Evolutionary conservation across 2,888 invertebrate species (phyloP), one percentile per base, ranked within the genome.

Genomic region (Hybos culiciformis): DNA sequence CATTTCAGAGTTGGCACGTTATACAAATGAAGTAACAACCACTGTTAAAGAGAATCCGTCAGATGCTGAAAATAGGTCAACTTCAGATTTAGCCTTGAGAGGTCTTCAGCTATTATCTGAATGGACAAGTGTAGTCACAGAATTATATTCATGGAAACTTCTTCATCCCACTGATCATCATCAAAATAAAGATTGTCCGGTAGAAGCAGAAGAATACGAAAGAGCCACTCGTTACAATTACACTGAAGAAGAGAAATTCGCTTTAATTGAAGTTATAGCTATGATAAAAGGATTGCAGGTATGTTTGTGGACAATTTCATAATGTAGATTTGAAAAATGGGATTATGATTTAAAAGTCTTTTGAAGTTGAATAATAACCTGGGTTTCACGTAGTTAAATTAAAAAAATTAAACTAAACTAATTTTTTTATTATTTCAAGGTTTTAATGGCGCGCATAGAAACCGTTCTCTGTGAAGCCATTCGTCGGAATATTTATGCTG

Each of bases 241-340:
- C 64, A 86, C 84, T 0, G 85, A 88, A 2, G 93, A 92, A 56
- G 98, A 98, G 68, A 98, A 98, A 62, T 91, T 92, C 68, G 96
- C 96, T 0, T 70, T 98, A 54, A 94, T 98, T 49, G 96, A 97
- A 70, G 91, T 96, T 15, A 94, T 98, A 53, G 94, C 96, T 0
- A 97, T 97, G 94, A 94, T 98, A 55, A 98, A 98, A 66, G 96
- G 96, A 0, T 72, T 98, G 4, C 97, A 98, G 66, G n/a, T n/a
- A n/a, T n/a, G n/a, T n/a, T n/a, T 29, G 37, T 7, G 37, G 17
- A 37, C 3, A 20, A 19, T n/a, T n/a, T n/a, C n/a, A n/a, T n/a
- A n/a, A n/a, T n/a, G n/a, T n/a, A n/a, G n/a, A n/a, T n/a, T n/a
- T n/a, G n/a, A n/a, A n/a, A n/a, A n/a, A n/a, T n/a, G n/a, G n/a